These are phyloP conservation scores for Eretmocerus hayati DNA, from an alignment of 2,888 invertebrate genomes.

Conservation along the genomic window DNA sequence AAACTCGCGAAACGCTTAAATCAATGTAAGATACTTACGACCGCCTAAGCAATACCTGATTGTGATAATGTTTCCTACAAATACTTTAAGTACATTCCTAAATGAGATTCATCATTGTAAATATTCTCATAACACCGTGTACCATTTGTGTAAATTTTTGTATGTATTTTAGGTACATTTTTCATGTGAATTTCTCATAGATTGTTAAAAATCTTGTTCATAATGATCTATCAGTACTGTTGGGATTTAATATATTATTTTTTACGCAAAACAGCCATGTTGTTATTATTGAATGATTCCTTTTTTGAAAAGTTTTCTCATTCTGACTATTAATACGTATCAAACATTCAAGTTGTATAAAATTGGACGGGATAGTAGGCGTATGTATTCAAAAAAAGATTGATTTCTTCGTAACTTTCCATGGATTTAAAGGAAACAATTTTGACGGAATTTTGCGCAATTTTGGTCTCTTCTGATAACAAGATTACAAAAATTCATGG, in stretches of 20 bases:
- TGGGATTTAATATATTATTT: constrained; percentile 21
- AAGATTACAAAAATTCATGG: no score
- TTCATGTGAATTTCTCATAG: constrained; percentile 13
- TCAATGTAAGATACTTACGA: constrained; percentile 9
- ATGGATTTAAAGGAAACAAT: no score
- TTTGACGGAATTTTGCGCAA: no score
- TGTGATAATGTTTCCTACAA: constrained; percentile 20
- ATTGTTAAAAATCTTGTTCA: constrained; percentile 14
- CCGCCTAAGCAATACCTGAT: constrained; percentile 15
- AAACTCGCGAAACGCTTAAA: constrained; percentile 7
- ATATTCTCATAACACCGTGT: constrained; percentile 16
- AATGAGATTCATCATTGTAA: constrained; percentile 21
- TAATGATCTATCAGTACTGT: constrained; percentile 19
- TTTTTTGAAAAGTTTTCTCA: no score
- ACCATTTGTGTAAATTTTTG: not conserved
- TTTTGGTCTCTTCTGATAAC: no score
- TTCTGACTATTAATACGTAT: no score
- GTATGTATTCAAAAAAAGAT: no score
- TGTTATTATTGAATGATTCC: no score
- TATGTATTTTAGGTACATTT: not conserved
- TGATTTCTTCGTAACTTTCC: no score
- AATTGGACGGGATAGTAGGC: no score
- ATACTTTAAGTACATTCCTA: constrained; percentile 10
- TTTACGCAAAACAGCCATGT: no score
- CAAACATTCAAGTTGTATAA: no score